Evolutionary conservation across 2,113 vertebrate species (phyloP), one percentile per base, ranked within the genome.

Genomic region (Scomber scombrus): DNA sequence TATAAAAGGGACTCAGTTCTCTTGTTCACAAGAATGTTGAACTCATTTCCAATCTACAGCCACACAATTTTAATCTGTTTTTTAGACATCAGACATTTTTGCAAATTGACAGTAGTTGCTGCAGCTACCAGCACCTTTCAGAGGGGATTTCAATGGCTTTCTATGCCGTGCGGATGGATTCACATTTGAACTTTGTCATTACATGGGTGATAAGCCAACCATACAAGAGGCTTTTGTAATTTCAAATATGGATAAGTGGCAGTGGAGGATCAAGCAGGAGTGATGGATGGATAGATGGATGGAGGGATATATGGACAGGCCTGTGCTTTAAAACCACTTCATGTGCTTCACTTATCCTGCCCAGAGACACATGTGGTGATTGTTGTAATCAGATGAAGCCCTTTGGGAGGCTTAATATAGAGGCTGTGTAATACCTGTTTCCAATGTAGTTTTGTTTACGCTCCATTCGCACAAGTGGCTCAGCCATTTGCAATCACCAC

Each of bases 181-280:
- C 90, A 93, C 91, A 91, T 93, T 91, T 93, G 90, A 93, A 92
- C 93, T 92, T 89, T 92, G 90, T 91, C 87, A 93, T 93, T 82
- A 91, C 84, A 88, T 81, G 77, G 85, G 88, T 86, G 81, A 88
- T 92, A 93, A 94, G 91, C 84, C 86, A 80, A 67, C 74, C 75
- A 86, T 68, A 82, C 85, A 87, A 93, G 90, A 82, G 80, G 85
- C 88, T 92, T 87, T 90, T 92, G 87, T 90, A 91, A 87, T 93
- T 93, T 92, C 71, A 90, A 92, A 93, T 91, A 89, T 79, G 87
- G 91, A 82, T 89, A 89, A 93, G 92, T 92, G 86, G 92, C 80
- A 75, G 89, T 82, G 50, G 77, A 90, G 89, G 82, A 88, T 89
- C 87, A 90, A 84, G 85, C 84, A 84, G 75, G 46, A 86, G 73